Conservation (phyloP, 2,888 invertebrate genomes). For the Tanytarsus gracilentus region DNA sequence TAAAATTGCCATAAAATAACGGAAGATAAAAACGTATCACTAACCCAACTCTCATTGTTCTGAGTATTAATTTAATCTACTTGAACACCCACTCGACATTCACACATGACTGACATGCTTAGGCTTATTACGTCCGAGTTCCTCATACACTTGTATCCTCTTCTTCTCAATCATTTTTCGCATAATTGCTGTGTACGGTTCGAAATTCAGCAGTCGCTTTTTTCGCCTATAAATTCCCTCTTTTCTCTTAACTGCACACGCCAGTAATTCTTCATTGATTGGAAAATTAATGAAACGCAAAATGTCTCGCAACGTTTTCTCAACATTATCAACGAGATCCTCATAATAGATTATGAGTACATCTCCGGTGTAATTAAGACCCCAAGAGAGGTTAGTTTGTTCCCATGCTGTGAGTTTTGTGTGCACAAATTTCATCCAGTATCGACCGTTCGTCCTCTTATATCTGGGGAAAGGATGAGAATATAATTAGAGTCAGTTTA, state of each 20-base stretch:
- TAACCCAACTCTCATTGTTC: too few relatives aligned
- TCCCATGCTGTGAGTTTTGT: constrained; percentile 60
- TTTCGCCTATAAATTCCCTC: constrained; percentile 67
- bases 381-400: constrained; percentile 60
- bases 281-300: constrained; percentile 52
- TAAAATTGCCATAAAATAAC: too few relatives aligned
- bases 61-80: too few relatives aligned
- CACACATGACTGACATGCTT: too few relatives aligned
- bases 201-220: constrained; percentile 56
- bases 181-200: constrained; percentile 62
- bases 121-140: constrained; percentile 35
- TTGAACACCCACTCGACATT: too few relatives aligned
- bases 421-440: constrained; percentile 62
- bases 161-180: constrained; percentile 44
- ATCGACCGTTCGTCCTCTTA: constrained; percentile 52
- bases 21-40: too few relatives aligned
- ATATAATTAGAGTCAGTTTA: too few relatives aligned
- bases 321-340: constrained; percentile 53
- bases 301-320: constrained; percentile 49
- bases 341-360: constrained; percentile 64
- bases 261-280: constrained; percentile 48
- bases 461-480: too few relatives aligned
- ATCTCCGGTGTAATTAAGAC: constrained; percentile 57
- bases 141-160: constrained; percentile 46
- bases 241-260: constrained; percentile 51